A percentile compares a stretch with the other conserved stretches of the same genome.
Evolutionary conservation across 2,797 vertebrate species (phyloP).

Genomic region (Sphaeramia orbicularis): DNA sequence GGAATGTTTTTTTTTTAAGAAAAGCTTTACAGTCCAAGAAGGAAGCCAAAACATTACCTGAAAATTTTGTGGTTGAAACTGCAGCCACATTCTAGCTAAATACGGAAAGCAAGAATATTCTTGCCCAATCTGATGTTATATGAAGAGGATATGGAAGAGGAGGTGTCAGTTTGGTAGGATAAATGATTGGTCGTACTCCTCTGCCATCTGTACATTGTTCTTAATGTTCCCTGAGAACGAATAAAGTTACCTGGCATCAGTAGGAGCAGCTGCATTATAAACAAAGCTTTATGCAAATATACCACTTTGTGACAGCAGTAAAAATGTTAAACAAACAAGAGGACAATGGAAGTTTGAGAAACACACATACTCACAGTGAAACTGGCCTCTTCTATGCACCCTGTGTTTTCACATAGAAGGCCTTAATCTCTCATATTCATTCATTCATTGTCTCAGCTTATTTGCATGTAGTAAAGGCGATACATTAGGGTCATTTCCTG

Average conservation of each 20-base stretch:
- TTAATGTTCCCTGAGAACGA: conserved; percentile 2
- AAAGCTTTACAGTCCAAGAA: no score
- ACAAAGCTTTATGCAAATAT: not conserved
- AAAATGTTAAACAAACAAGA: not conserved
- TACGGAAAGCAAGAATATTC: not conserved
- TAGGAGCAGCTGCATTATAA: not conserved
- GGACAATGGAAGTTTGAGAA: no score
- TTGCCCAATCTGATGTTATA: not conserved
- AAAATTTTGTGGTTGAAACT: no score
- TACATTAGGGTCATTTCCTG: not conserved
- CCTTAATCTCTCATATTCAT: not conserved
- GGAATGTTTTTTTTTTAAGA: no score
- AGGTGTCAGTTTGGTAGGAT: not conserved
- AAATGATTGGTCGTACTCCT: not conserved
- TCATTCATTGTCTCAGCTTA: not conserved
- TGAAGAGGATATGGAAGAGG: no score
- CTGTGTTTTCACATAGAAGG: no score
- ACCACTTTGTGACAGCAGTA: not conserved
- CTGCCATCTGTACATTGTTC: not conserved
- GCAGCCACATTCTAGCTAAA: no score
- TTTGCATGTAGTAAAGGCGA: not conserved
- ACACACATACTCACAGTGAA: not conserved
- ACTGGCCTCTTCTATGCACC: not conserved
- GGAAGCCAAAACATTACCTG: no score
- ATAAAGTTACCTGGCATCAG: no score